Conservation (phyloP, 2,113 vertebrate genomes). For the Euleptes europaea region DNA sequence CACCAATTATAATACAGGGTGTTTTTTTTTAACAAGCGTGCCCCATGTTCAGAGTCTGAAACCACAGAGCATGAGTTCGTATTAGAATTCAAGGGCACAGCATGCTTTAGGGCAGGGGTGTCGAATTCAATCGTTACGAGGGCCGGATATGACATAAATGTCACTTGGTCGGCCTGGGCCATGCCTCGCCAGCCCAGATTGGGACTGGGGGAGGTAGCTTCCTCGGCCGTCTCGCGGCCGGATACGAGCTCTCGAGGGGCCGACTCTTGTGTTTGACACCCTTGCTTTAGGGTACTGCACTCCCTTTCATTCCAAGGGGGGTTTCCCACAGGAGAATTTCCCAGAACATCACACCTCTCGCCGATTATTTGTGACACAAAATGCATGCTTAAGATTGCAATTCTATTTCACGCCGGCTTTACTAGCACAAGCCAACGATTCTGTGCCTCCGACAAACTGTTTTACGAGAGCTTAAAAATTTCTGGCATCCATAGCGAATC, state of each 20-base stretch:
- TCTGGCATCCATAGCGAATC: too few species aligned
- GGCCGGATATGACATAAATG: too few species aligned
- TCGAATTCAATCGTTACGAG: too few species aligned
- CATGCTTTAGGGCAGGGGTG: accelerated
- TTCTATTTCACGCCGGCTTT: neutral
- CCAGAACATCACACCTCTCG: accelerated
- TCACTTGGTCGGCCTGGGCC: too few species aligned
- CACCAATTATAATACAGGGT: neutral
- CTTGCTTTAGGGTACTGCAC: neutral
- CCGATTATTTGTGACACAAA: neutral
- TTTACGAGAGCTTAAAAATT: neutral
- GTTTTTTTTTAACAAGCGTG: neutral
- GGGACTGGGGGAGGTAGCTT: too few species aligned
- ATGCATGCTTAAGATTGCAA: neutral
- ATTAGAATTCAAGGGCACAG: neutral
- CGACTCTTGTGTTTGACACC: too few species aligned
- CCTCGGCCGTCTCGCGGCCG: too few species aligned
- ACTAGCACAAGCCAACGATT: neutral
- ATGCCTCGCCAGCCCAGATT: too few species aligned
- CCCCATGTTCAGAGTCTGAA: neutral
- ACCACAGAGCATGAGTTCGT: neutral
- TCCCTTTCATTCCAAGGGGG: neutral
- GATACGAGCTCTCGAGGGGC: too few species aligned
- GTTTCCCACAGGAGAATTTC: neutral
- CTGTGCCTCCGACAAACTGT: neutral